A percentile compares a stretch with the other conserved stretches of the same genome.
Conservation (phyloP, 2,113 vertebrate species). For the Nesogale talazaci region DNA sequence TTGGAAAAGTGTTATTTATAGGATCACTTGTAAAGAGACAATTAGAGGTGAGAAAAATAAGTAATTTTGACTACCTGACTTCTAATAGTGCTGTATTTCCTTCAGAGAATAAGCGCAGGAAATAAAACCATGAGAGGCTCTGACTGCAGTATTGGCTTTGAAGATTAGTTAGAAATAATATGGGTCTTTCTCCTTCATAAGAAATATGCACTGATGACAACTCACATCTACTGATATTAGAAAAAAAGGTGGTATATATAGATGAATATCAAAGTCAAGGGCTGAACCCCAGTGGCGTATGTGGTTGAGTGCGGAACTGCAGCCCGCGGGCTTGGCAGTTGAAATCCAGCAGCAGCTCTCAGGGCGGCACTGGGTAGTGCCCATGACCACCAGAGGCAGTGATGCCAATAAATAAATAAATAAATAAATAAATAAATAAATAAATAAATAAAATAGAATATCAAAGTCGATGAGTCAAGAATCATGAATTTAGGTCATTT, state of each 20-base stretch:
- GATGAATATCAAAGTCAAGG: too few species aligned
- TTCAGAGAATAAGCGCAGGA: neutral
- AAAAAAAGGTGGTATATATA: neutral
- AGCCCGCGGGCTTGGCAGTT: too few species aligned
- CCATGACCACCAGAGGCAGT: too few species aligned
- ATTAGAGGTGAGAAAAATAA: slow-evolving; percentile 62
- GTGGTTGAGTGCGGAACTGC: too few species aligned
- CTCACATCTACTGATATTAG: slow-evolving; percentile 12
- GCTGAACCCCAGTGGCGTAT: too few species aligned
- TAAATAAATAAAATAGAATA: too few species aligned
- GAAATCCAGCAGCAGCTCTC: too few species aligned
- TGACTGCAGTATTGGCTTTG: slow-evolving; percentile 14
- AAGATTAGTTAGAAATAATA: slow-evolving; percentile 27
- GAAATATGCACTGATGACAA: slow-evolving; percentile 22
- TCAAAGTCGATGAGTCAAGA: neutral
- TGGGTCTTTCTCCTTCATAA: neutral
- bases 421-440: too few species aligned
- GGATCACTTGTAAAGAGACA: slow-evolving; percentile 28
- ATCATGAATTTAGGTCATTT: neutral
- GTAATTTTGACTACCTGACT: slow-evolving; percentile 4
- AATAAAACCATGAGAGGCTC: slow-evolving; percentile 31
- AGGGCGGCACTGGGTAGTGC: too few species aligned
- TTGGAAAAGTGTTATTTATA: slow-evolving; percentile 41
- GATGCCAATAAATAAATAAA: too few species aligned
- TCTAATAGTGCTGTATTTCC: neutral